Evolutionary conservation across 2,888 invertebrate species (phyloP), one percentile per base, ranked within the genome.

Genomic region (Drosophila cyrtoloma): DNA sequence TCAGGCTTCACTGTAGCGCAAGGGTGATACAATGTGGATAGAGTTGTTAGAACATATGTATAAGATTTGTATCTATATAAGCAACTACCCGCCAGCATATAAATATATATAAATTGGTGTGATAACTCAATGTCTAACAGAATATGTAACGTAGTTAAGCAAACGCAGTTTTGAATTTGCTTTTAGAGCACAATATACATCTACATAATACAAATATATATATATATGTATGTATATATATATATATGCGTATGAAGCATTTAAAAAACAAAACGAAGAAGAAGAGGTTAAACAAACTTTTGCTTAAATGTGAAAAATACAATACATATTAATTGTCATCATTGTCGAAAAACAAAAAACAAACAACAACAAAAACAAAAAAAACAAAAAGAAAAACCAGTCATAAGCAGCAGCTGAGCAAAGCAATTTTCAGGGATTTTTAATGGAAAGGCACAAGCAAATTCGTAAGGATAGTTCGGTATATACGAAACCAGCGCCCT

Each of bases 61-160:
- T 75, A 70, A 73, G 84, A 86, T 77, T 70, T 79, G 74, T 82
- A 79, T 84, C 68, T 79, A 79, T 69, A 77, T 67, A 91, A 92
- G 81, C 89, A 92, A 85, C 92, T 90, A 92, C 88, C 92, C 92
- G 92, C 92, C 92, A 92, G 84, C 83, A 91, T 92, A 92, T 53
- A 66, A 35, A n/a, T 66, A 67, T 67, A 66, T 67, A 67, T 42
- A 71, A 91, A 90, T 89, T 92, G 92, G 92, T 92, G 92, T 92
- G 92, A 92, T 92, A 92, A 88, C 66, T 79, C 75, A 84, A 79
- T 82, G 82, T 81, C 73, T 77, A 76, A 87, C 71, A 63, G 76
- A 69, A 64, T 28, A 65, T 66, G 51, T 64, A 75, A 74, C 33
- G 75, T 67, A 78, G 71, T 73, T 62, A 81, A 73, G 72, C 61